Percentiles rank a stretch among this genome's conserved stretches.
Evolutionary conservation across 1,140 invertebrate genomes (phyloP).

Genomic region (Drosophila eugracilis): DNA sequence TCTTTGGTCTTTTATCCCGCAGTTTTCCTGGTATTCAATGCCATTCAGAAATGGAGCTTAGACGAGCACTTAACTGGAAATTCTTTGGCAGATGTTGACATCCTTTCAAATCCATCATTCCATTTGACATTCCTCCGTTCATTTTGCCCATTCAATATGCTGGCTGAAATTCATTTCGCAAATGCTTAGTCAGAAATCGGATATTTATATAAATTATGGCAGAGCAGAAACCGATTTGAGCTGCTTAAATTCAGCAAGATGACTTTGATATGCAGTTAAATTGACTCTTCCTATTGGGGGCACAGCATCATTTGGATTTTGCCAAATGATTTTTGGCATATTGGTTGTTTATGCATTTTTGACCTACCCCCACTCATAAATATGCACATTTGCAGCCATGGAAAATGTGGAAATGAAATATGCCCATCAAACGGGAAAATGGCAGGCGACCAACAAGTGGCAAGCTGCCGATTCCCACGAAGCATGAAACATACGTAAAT

Average conservation of each 20-base stretch:
- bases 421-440: slow-evolving; percentile 38
- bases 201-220: slow-evolving; percentile 43
- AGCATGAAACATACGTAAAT: slow-evolving; percentile 20
- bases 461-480: slow-evolving; percentile 25
- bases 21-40: background rate
- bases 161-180: slow-evolving; percentile 7
- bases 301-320: slow-evolving; percentile 3
- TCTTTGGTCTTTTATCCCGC: background rate
- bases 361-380: slow-evolving; percentile 24
- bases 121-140: slow-evolving; percentile 1
- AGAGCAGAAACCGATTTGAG: background rate
- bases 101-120: slow-evolving; percentile 10
- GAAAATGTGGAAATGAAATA: slow-evolving; percentile 49
- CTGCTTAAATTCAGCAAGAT: slow-evolving; percentile 14
- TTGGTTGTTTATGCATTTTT: slow-evolving; percentile 29
- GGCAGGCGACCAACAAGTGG: slow-evolving; percentile 42
- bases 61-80: background rate
- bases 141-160: slow-evolving; percentile 29
- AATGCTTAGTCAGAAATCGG: slow-evolving; percentile 33
- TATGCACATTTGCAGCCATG: slow-evolving; percentile 42
- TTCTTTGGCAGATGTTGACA: background rate
- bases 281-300: slow-evolving; percentile 12
- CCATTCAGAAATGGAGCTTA: background rate
- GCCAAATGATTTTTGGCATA: slow-evolving; percentile 36
- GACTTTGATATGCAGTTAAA: slow-evolving; percentile 18